A percentile compares a stretch with the other conserved stretches of the same genome.
phyloP scores from a whole-genome alignment of 2,797 vertebrate genomes.

The Anabas testudineus region DNA sequence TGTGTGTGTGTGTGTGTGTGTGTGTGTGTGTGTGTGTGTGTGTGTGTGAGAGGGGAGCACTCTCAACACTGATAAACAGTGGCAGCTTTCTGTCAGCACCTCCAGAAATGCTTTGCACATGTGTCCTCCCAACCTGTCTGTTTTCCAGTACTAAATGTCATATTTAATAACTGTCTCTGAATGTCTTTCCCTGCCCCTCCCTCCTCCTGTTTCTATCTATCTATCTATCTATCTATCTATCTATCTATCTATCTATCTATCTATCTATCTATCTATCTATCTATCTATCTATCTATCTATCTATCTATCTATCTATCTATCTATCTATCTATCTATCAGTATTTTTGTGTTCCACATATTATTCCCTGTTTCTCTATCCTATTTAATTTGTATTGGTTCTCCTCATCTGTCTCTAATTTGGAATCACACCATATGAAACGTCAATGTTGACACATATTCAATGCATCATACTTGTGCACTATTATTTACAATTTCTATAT shows the following conservation, averaged over 20 bases:
- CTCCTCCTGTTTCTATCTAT: conserved; percentile 10
- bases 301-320: not conserved
- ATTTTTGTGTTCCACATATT: not conserved
- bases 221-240: not conserved
- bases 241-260: not conserved
- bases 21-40: conserved; percentile 4
- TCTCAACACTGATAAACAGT: conserved; percentile 49
- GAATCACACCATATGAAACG: not conserved
- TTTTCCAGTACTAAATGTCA: conserved; percentile 56
- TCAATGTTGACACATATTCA: not conserved
- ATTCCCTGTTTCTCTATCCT: too few relatives aligned
- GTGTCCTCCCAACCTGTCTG: conserved; percentile 57
- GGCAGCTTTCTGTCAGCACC: conserved; percentile 65
- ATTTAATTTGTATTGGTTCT: not conserved
- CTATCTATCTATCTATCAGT: not conserved
- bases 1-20: conserved; percentile 8
- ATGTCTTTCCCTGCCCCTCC: conserved; percentile 18
- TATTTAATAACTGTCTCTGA: conserved; percentile 63
- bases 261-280: too few relatives aligned
- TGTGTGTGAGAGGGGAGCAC: not conserved
- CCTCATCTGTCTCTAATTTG: not conserved
- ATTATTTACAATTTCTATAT: not conserved
- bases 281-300: not conserved
- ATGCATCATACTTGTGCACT: not conserved
- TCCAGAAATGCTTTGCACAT: conserved; percentile 64